A percentile compares a stretch with the other conserved stretches of the same genome.
Evolutionary conservation across 2,113 vertebrate genomes (phyloP).

Genomic region (Brachionichthys hirsutus): DNA sequence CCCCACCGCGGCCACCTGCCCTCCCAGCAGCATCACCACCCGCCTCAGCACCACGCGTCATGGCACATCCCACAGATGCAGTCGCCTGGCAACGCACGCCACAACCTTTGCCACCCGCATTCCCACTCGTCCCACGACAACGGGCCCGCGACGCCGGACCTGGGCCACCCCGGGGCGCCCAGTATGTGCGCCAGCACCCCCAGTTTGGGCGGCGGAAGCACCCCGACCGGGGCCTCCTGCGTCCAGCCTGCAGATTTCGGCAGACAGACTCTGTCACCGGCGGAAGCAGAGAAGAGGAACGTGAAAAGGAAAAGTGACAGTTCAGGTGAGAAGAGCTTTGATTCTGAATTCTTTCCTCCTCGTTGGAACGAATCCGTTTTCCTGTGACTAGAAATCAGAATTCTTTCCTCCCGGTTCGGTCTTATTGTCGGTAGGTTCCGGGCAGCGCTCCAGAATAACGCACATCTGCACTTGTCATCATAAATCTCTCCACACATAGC

Average conservation of each 20-base stretch:
- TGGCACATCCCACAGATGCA: constrained; percentile 87
- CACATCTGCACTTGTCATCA: constrained; percentile 35
- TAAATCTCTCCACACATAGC: constrained; percentile 36
- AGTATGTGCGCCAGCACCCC: constrained; percentile 89
- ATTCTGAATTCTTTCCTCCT: background rate
- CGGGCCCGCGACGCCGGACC: constrained; percentile 84
- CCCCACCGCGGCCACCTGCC: constrained; percentile 80
- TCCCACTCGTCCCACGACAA: constrained; percentile 71
- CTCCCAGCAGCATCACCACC: constrained; percentile 82
- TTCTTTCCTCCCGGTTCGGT: background rate
- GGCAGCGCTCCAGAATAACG: constrained; percentile 13
- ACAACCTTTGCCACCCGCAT: constrained; percentile 87
- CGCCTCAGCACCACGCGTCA: constrained; percentile 84
- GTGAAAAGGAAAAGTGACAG: constrained; percentile 95
- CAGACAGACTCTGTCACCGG: constrained; percentile 90
- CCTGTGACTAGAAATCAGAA: too few species aligned
- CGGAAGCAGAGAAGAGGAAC: constrained; percentile 91
- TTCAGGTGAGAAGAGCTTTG: constrained; percentile 83
- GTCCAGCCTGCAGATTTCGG: constrained; percentile 88
- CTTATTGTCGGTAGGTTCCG: constrained; percentile 20
- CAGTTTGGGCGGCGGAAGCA: constrained; percentile 83
- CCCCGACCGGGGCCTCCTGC: constrained; percentile 88
- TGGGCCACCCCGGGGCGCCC: constrained; percentile 86
- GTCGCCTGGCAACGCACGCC: constrained; percentile 71
- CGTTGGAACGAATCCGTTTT: too few species aligned